These are phyloP conservation scores for Dimorphilus gyrociliatus DNA, from an alignment of 2,888 invertebrate genomes.

Conservation along the genomic window DNA sequence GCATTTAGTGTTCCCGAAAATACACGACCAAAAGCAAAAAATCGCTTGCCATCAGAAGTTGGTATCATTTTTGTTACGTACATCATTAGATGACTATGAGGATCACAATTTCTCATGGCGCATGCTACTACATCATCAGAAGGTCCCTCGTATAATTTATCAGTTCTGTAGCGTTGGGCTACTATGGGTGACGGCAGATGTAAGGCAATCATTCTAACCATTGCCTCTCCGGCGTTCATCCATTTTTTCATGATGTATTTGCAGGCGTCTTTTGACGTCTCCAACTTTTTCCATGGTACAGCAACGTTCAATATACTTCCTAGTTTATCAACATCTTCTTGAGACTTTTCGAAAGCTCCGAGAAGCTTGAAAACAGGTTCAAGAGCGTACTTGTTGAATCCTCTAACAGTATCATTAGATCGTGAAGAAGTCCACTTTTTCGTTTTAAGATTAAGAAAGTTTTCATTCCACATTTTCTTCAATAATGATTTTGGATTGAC, in stretches of 20 bases:
- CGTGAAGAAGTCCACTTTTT: slow-evolving; percentile 8
- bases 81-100: slow-evolving; percentile 13
- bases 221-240: slow-evolving; percentile 13
- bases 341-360: too few species aligned
- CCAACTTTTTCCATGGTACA: slow-evolving; percentile 4
- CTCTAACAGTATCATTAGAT: slow-evolving; percentile 4
- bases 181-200: slow-evolving; percentile 12
- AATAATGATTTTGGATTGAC: slow-evolving; percentile 7
- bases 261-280: slow-evolving; percentile 6
- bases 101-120: slow-evolving; percentile 12
- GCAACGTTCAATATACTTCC: too few species aligned
- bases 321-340: too few species aligned
- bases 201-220: slow-evolving; percentile 11
- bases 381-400: slow-evolving; percentile 9
- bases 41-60: slow-evolving; percentile 8
- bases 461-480: slow-evolving; percentile 11
- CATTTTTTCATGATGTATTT: slow-evolving; percentile 10
- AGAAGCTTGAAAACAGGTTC: slow-evolving; percentile 11
- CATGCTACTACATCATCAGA: slow-evolving; percentile 11
- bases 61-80: slow-evolving; percentile 16
- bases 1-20: slow-evolving; percentile 11
- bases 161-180: slow-evolving; percentile 13
- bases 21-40: slow-evolving; percentile 13
- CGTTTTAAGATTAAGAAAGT: slow-evolving; percentile 7
- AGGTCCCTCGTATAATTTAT: slow-evolving; percentile 14